phyloP scores from a whole-genome alignment of 2,888 invertebrate species.

The Selenia dentaria region DNA sequence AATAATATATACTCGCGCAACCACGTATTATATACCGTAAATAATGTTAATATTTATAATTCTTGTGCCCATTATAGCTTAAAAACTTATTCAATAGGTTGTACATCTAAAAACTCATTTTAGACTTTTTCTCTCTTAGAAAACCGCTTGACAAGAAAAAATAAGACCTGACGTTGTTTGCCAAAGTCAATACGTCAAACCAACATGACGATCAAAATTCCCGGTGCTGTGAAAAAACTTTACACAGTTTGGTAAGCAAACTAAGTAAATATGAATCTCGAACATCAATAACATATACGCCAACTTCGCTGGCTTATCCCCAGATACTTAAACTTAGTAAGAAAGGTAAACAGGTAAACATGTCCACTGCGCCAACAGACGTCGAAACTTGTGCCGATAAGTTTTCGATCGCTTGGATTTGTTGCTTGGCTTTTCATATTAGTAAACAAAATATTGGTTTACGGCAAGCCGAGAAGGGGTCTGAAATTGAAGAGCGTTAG shows the following conservation, averaged over 20 bases:
- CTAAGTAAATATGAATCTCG: conserved; percentile 35
- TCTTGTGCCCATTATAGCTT: too few relatives aligned
- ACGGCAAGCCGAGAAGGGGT: neutral
- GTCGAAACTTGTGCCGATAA: conserved; percentile 23
- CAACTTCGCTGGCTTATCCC: conserved; percentile 18
- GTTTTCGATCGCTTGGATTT: conserved; percentile 18
- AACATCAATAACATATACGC: conserved; percentile 12
- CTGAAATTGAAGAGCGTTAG: too few relatives aligned
- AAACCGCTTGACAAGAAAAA: too few relatives aligned
- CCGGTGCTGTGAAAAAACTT: conserved; percentile 52
- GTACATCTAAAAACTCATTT: too few relatives aligned
- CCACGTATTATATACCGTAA: too few relatives aligned
- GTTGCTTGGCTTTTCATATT: conserved; percentile 10
- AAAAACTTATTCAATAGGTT: too few relatives aligned
- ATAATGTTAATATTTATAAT: too few relatives aligned
- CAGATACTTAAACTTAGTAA: conserved; percentile 17
- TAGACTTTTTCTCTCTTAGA: too few relatives aligned
- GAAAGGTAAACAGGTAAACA: conserved; percentile 29
- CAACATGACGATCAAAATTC: conserved; percentile 60
- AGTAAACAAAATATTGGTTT: neutral
- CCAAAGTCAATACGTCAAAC: conserved; percentile 15
- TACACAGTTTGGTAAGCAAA: conserved; percentile 36
- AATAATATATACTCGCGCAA: too few relatives aligned
- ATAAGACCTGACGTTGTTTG: neutral
- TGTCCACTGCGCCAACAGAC: conserved; percentile 18